Evolutionary conservation across 2,888 invertebrate genomes (phyloP).

Genomic region (Syrphus vitripennis): DNA sequence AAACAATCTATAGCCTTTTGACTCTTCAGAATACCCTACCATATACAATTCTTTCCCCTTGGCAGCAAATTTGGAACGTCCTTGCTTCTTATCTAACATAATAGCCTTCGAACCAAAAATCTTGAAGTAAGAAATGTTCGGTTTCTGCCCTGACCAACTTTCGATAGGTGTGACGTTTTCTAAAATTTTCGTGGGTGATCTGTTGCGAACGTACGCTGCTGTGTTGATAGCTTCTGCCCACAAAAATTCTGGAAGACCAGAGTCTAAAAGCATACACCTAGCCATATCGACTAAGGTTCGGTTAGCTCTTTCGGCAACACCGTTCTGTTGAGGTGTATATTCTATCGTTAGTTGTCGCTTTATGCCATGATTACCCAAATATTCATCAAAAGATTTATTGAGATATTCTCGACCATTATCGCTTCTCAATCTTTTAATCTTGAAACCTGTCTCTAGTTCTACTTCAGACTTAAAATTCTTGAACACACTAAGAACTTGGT

Average conservation of each 20-base stretch:
- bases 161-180: neutral
- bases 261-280: slow-evolving; percentile 72
- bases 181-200: neutral
- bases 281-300: slow-evolving; percentile 71
- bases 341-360: slow-evolving; percentile 12
- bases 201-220: slow-evolving; percentile 26
- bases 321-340: slow-evolving; percentile 62
- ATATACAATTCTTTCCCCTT: slow-evolving; percentile 1
- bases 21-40: slow-evolving; percentile 33
- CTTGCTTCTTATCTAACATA: slow-evolving; percentile 18
- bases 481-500: slow-evolving; percentile 41
- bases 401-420: neutral
- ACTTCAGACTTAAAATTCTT: slow-evolving; percentile 28
- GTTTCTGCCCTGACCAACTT: slow-evolving; percentile 41
- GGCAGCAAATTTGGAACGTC: slow-evolving; percentile 4
- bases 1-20: slow-evolving; percentile 23
- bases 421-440: neutral
- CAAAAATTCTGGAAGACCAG: slow-evolving; percentile 69
- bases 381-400: neutral
- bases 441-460: neutral
- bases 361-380: neutral
- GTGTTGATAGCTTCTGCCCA: slow-evolving; percentile 63
- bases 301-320: slow-evolving; percentile 56
- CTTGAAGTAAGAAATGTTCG: slow-evolving; percentile 11
- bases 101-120: slow-evolving; percentile 36